phyloP scores from a whole-genome alignment of 1,140 invertebrate genomes.

The Aphidius ervi region DNA sequence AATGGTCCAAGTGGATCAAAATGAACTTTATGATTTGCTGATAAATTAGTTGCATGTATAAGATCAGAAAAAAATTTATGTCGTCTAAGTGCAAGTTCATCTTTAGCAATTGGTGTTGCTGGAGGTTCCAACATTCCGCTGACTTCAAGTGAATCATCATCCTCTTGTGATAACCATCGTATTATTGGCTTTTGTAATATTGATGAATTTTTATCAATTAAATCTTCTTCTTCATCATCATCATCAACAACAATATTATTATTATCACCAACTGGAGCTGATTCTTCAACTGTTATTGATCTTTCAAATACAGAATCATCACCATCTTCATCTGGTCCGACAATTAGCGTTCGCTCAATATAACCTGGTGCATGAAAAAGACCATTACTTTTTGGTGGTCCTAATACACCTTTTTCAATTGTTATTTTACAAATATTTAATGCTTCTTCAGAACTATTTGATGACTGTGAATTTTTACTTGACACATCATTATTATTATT shows the following conservation, averaged over 20 bases:
- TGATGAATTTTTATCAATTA: conserved; percentile 2
- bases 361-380: conserved; percentile 36
- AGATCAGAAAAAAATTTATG: conserved; percentile 75
- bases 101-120: conserved; percentile 69
- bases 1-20: conserved; percentile 69
- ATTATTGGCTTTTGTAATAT: conserved; percentile 35
- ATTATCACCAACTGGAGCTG: conserved; percentile 11
- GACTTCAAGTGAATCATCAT: conserved; percentile 40
- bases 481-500: neutral
- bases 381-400: conserved; percentile 11
- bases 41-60: conserved; percentile 64
- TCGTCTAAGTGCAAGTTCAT: conserved; percentile 69
- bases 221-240: conserved; percentile 11
- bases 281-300: conserved; percentile 23
- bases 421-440: neutral
- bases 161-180: conserved; percentile 48
- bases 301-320: conserved; percentile 49
- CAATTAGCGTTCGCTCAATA: conserved; percentile 41
- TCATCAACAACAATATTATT: neutral
- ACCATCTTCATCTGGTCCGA: conserved; percentile 44
- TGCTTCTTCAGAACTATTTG: neutral
- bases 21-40: conserved; percentile 68
- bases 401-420: neutral
- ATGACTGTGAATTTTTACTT: too few relatives aligned
- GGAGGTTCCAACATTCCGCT: conserved; percentile 63